Base-by-base conservation (phyloP, 2,888 invertebrate species). In the Sphaerophoria taeniata region DNA sequence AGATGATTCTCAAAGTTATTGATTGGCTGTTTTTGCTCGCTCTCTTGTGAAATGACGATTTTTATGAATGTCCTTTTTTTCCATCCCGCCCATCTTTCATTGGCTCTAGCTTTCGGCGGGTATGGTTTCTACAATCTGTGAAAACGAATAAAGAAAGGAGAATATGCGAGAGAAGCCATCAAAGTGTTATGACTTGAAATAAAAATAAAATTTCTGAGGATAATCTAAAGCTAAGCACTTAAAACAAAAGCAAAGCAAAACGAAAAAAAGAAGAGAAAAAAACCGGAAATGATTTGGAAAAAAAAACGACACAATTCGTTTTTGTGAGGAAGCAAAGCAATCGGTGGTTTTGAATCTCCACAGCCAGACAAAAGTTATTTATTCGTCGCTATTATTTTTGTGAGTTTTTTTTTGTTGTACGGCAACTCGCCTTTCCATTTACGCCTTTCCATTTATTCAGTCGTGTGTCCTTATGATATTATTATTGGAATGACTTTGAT, bases 1-100 rank as follows among this genome's bases (percentile, higher is more conserved):
- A 53, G 67, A 67, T 70, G 55, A 75, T 72, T 84, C 67, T 34
- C 61, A 65, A 49, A 77, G 72, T 75, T 80, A 80, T 79, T 75
- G 83, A 78, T 70, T 75, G 71, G 55, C 60, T 47, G 55, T 70
- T 61, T 7, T 14, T 45, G 6, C 31, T 14, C 16, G 16, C 31
- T 31, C 12, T 24, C 12, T 12, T n/a, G 56, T 45, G 47, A 55
- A 79, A 84, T 65, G 67, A 67, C 16, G 24, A 67, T 67, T 67
- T 67, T 67, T 67, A 67, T 67, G 51, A 67, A 53, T 53, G 67
- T 67, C 53, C 51, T 67, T 67, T 53, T 51, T 53, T 67, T 6
- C 6, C 3, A 3, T 3, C 11, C n/a, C 6, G 43, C 14, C 4
- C 53, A 31, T 24, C 63, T n/a, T 36, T 67, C 12, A 39, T 34